phyloP scores from a whole-genome alignment of 2,113 vertebrate species.

The Saimiri boliviensis region DNA sequence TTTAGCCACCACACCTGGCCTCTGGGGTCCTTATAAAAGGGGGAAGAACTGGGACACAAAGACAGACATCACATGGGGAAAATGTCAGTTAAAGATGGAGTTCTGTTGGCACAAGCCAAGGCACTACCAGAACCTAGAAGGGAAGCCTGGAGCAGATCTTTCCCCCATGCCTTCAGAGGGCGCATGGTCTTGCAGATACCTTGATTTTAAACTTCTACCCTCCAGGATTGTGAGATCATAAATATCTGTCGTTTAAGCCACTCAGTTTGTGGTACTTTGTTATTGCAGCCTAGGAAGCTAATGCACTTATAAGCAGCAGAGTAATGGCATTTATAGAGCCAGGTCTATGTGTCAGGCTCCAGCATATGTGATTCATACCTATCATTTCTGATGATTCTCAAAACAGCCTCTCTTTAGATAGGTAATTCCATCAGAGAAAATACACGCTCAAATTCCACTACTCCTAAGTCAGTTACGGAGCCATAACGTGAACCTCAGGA shows the following conservation, averaged over 20 bases:
- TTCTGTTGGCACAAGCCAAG: neutral
- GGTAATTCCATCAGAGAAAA: too few species aligned
- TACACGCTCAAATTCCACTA: rapidly evolving
- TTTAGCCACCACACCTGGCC: too few species aligned
- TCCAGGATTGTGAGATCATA: neutral
- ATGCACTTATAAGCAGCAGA: neutral
- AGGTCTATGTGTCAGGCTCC: neutral
- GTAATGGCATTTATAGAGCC: neutral
- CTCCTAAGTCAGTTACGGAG: neutral
- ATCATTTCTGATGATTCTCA: neutral
- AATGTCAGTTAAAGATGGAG: neutral
- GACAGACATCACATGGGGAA: neutral
- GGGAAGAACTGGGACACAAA: neutral
- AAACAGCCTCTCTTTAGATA: too few species aligned
- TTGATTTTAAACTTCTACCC: neutral
- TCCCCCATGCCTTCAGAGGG: too few species aligned
- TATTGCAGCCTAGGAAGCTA: neutral
- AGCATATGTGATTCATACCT: too few species aligned
- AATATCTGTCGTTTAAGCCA: neutral
- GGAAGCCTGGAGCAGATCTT: neutral
- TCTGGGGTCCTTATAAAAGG: neutral
- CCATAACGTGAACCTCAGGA: neutral
- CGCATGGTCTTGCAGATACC: neutral
- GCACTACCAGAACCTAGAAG: neutral
- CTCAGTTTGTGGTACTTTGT: neutral